phyloP scores from a whole-genome alignment of 2,888 invertebrate genomes.

The Dolichomitus sp. region DNA sequence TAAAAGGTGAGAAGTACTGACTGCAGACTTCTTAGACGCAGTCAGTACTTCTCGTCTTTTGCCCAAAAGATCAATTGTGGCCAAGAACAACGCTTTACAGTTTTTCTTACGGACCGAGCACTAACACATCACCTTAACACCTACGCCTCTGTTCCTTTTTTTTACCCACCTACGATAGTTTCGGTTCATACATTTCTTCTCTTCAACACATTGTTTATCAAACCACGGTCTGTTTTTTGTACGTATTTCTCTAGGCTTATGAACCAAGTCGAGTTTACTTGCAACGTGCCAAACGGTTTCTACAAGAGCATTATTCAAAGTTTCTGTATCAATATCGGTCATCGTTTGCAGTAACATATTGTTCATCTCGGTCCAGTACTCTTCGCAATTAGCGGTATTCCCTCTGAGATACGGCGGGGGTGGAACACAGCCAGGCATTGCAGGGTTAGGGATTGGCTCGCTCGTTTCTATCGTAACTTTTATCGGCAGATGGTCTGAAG shows the following conservation, averaged over 20 bases:
- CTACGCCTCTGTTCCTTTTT: not conserved
- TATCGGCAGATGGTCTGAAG: constrained; percentile 30
- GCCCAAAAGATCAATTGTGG: too few species aligned
- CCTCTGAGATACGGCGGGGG: not conserved
- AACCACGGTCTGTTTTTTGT: constrained; percentile 12
- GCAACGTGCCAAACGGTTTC: constrained; percentile 1
- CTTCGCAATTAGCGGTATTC: constrained; percentile 3
- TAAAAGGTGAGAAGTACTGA: too few species aligned
- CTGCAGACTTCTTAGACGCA: too few species aligned
- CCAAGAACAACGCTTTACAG: too few species aligned
- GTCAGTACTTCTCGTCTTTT: too few species aligned
- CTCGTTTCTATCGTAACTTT: not conserved
- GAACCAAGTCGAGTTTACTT: constrained; percentile 10
- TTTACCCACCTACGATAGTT: not conserved
- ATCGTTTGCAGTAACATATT: not conserved
- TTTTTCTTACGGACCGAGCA: too few species aligned
- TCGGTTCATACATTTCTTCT: constrained; percentile 3
- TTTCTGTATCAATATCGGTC: not conserved
- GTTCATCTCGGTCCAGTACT: constrained; percentile 2
- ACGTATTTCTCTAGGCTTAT: too few species aligned
- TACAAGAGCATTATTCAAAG: not conserved
- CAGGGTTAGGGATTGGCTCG: not conserved
- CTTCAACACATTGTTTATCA: not conserved
- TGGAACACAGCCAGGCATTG: not conserved
- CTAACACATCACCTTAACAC: too few species aligned